phyloP scores from a whole-genome alignment of 2,113 vertebrate genomes.

The Silurus asotus region DNA sequence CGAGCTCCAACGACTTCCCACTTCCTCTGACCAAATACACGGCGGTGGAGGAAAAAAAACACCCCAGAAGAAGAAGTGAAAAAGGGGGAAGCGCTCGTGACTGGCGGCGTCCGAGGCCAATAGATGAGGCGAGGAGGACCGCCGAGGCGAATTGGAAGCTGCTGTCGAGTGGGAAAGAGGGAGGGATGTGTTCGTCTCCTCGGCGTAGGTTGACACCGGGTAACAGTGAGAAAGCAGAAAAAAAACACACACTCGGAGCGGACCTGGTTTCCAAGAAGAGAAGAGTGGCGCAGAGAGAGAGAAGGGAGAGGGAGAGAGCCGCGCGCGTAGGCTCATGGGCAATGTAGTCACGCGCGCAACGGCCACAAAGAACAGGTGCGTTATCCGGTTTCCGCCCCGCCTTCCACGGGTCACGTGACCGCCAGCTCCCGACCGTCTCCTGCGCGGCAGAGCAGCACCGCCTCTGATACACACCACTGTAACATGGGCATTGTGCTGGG shows the following conservation, averaged over 20 bases:
- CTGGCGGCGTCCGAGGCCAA: constrained; percentile 75
- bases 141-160: constrained; percentile 73
- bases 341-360: constrained; percentile 68
- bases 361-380: constrained; percentile 71
- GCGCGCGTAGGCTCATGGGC: constrained; percentile 71
- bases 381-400: constrained; percentile 34
- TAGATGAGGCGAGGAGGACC: constrained; percentile 67
- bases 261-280: constrained; percentile 74
- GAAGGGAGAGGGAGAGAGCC: neutral
- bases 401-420: neutral
- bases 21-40: constrained; percentile 64
- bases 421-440: neutral
- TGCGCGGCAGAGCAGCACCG: neutral
- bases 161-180: constrained; percentile 65
- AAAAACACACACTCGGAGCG: constrained; percentile 63
- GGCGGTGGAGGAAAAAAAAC: constrained; percentile 39
- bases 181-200: constrained; percentile 73
- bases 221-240: constrained; percentile 73
- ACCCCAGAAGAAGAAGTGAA: constrained; percentile 61
- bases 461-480: neutral
- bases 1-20: constrained; percentile 69
- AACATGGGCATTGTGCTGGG: neutral
- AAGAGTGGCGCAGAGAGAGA: constrained; percentile 72
- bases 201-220: constrained; percentile 78
- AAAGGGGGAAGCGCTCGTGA: constrained; percentile 71